A percentile compares a stretch with the other conserved stretches of the same genome.
Evolutionary conservation across 2,797 vertebrate genomes (phyloP).

Genomic region (Hyperoplus immaculatus): DNA sequence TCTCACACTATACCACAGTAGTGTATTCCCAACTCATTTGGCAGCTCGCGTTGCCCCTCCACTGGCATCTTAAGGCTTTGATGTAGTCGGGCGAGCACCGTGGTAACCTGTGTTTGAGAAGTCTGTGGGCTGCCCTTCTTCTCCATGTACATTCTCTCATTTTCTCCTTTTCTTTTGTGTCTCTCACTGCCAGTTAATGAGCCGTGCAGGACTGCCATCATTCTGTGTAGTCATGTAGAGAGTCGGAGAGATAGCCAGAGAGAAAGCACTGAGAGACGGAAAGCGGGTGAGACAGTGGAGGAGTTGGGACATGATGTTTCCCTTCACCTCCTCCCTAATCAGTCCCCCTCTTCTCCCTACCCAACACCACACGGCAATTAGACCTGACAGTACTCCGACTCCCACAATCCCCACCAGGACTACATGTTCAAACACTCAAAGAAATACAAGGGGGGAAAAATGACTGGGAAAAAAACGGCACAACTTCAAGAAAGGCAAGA

Average conservation of each 20-base stretch:
- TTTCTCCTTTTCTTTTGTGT: constrained; percentile 60
- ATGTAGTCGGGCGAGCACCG: constrained; percentile 89
- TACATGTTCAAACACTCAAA: constrained; percentile 72
- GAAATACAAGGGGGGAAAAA: constrained; percentile 56
- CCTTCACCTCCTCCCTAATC: constrained; percentile 94
- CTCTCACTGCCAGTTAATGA: constrained; percentile 87
- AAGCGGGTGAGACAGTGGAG: constrained; percentile 68
- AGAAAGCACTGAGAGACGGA: constrained; percentile 46
- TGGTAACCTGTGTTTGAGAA: constrained; percentile 89
- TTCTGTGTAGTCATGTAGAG: constrained; percentile 71
- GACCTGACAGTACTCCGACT: constrained; percentile 92
- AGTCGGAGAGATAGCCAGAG: constrained; percentile 33
- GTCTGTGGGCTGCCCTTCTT: constrained; percentile 61
- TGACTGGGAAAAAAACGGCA: constrained; percentile 54
- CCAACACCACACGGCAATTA: constrained; percentile 94
- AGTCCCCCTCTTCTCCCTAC: constrained; percentile 89
- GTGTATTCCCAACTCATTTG: constrained; percentile 84
- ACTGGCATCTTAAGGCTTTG: constrained; percentile 93
- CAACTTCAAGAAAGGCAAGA: constrained; percentile 60
- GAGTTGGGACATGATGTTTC: constrained; percentile 88
- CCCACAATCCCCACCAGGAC: constrained; percentile 82
- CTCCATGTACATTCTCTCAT: constrained; percentile 64
- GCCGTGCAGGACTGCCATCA: constrained; percentile 66
- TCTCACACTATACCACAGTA: constrained; percentile 16
- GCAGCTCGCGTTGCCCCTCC: constrained; percentile 89